Percentiles rank a stretch among this genome's conserved stretches.
These are phyloP conservation scores for Sinocyclocheilus rhinocerous DNA, from an alignment of 2,113 vertebrate species.

Conservation along the genomic window DNA sequence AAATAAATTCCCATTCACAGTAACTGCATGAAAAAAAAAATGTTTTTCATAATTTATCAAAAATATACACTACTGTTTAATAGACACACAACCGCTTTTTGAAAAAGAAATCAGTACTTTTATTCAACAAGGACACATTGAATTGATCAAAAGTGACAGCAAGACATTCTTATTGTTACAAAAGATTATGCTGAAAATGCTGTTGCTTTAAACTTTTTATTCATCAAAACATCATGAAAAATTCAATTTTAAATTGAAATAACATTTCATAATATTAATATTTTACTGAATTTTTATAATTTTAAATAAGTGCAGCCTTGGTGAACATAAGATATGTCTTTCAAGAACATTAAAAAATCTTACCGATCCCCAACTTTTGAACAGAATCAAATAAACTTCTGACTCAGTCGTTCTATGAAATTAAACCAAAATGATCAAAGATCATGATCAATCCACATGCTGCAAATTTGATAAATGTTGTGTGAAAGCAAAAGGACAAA, in stretches of 20 bases:
- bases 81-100: too few relatives aligned
- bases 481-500: neutral
- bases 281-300: neutral
- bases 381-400: neutral
- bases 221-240: too few relatives aligned
- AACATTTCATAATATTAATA: neutral
- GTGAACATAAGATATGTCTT: neutral
- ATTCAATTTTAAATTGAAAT: neutral
- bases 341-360: neutral
- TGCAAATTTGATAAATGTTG: neutral
- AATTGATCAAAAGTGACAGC: too few relatives aligned
- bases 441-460: neutral
- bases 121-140: too few relatives aligned
- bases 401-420: neutral
- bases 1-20: neutral
- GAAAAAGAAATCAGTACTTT: too few relatives aligned
- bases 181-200: too few relatives aligned
- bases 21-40: neutral
- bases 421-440: neutral
- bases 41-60: neutral
- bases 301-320: neutral
- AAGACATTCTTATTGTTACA: too few relatives aligned
- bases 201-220: too few relatives aligned
- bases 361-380: neutral
- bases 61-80: neutral